phyloP scores from a whole-genome alignment of 2,888 invertebrate species.

The Leucoptera coffeella region DNA sequence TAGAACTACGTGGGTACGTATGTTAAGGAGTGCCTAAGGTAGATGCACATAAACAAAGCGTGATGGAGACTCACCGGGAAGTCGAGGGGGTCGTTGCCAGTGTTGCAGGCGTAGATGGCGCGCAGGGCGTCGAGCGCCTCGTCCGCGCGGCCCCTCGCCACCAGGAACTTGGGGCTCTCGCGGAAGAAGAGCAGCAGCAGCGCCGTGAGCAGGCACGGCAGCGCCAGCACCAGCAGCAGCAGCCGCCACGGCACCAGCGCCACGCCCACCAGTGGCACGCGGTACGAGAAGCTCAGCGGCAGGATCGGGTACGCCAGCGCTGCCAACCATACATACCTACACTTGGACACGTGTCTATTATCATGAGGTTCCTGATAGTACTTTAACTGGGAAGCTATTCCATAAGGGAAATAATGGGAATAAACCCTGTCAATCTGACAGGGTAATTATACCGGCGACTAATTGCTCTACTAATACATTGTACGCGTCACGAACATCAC shows the following conservation, averaged over 20 bases:
- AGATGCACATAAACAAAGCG: neutral
- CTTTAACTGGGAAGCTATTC: too few relatives aligned
- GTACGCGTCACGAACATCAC: too few relatives aligned
- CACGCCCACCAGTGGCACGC: slow-evolving; percentile 41
- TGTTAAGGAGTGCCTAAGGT: too few relatives aligned
- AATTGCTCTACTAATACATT: too few relatives aligned
- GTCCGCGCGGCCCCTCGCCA: slow-evolving; percentile 50
- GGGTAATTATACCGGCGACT: too few relatives aligned
- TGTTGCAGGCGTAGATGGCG: slow-evolving; percentile 29
- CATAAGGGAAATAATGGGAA: too few relatives aligned
- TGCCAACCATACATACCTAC: too few relatives aligned
- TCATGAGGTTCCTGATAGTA: too few relatives aligned
- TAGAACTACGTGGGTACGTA: too few relatives aligned
- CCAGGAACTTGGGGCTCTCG: slow-evolving; percentile 74
- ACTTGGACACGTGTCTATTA: too few relatives aligned
- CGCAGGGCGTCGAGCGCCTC: slow-evolving; percentile 48
- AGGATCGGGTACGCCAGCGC: slow-evolving; percentile 65
- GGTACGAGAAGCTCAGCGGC: slow-evolving; percentile 45
- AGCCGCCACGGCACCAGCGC: slow-evolving; percentile 70
- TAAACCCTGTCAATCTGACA: too few relatives aligned
- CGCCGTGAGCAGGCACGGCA: slow-evolving; percentile 60
- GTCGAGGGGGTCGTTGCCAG: slow-evolving; percentile 21
- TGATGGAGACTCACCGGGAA: slow-evolving; percentile 36
- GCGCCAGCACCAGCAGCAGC: slow-evolving; percentile 58
- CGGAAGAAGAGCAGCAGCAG: slow-evolving; percentile 55